Evolutionary conservation across 1,140 invertebrate species (phyloP), one percentile per base, ranked within the genome.

Genomic region (Arion vulgaris): DNA sequence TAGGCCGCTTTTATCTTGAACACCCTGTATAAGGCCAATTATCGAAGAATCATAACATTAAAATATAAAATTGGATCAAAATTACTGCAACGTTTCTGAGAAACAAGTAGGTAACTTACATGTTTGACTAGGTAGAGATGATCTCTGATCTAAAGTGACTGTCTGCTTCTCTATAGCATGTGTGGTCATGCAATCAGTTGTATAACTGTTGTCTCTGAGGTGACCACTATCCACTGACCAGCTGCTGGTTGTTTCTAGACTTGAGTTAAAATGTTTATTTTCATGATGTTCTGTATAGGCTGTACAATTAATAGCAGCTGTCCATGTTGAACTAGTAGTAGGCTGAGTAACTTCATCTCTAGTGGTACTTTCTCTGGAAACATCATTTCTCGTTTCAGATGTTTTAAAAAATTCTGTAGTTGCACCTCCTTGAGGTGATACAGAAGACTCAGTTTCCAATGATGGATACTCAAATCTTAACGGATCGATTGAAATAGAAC

Each of bases 141-240:
- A 34, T 11, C 39, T 26, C 32, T 76, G 74, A 53, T 7, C 34
- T 32, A 76, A 36, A 23, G 74, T 76, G n/a, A 36, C 32, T 34
- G 9, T 28, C 17, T 76, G 41, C 53, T 76, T 76, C 49, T 76
- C 74, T 2, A 76, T 15, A 76, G 74, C 1, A 13, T 76, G 74
- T 36, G 74, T 76, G 49, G 74, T 76, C 74, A 76, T n/a, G 74
- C 74, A 76, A 38, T 76, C 41, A 49, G 34, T 73, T 49, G n/a
- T 49, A n/a, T 7, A 13, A 28, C n/a, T 32, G 2, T 66, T 23
- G 5, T 34, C 62, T 17, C 28, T 66, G 19, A 28, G 9, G n/a
- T 28, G 62, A 34, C 62, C 62, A 32, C 17, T 28, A 32, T 23
- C 32, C n/a, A 32, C 11, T 34, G 28, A 32, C n/a, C 4, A 7